These are phyloP conservation scores for Phallusia fumigata DNA, from an alignment of 23 tunicate species.

Conservation along the genomic window DNA sequence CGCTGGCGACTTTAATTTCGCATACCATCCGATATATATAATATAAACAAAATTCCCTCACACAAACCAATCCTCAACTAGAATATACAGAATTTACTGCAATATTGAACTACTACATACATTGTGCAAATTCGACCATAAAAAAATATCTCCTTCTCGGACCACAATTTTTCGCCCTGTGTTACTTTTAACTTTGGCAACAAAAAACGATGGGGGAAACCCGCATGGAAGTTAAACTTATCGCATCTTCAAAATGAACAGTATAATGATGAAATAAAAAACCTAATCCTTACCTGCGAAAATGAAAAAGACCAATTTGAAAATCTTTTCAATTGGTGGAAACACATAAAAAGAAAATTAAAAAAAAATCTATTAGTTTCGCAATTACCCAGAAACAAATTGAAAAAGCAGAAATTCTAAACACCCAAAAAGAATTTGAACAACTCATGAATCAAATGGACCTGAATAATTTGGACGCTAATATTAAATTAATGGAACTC, in stretches of 20 bases:
- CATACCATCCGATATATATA: neutral
- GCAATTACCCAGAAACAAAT: neutral
- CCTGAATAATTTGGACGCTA: neutral
- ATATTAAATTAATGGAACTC: neutral
- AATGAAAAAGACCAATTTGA: neutral
- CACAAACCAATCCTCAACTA: neutral
- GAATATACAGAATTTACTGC: slow-evolving; percentile 21
- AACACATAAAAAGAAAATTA: neutral
- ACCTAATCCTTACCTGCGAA: neutral
- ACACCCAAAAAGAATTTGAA: neutral
- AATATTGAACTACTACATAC: neutral
- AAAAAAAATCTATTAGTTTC: neutral
- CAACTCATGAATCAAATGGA: neutral
- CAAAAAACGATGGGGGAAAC: slow-evolving; percentile 5
- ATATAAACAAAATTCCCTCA: neutral
- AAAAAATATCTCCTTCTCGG: neutral
- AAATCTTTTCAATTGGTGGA: too few relatives aligned
- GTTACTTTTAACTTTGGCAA: neutral
- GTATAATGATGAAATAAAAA: neutral
- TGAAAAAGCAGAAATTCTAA: neutral
- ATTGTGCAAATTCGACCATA: neutral
- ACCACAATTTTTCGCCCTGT: slow-evolving; percentile 12
- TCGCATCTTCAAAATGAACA: neutral
- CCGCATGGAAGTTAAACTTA: neutral
- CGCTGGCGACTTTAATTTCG: slow-evolving; percentile 7